Evolutionary conservation across 1,140 invertebrate species (phyloP), one percentile per base, ranked within the genome.

Genomic region (Micrasema minimum): DNA sequence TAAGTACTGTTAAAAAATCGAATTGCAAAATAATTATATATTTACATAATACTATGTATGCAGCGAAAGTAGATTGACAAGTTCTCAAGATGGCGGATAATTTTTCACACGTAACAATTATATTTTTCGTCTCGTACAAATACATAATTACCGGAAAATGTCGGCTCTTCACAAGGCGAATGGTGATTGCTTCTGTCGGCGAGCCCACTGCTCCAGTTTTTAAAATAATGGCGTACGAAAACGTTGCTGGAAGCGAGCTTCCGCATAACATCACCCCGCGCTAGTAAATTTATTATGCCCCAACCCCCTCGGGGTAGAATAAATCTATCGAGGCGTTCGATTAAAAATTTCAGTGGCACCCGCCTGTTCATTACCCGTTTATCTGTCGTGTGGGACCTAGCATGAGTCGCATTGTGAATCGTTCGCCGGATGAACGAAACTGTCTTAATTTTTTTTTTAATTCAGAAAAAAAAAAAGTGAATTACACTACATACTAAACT

Each of bases 271-370:
- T 18, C 57, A 22, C 9, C 11, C 35, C 57, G 18, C 14, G 57
- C 14, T 11, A 10, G 6, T 11, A 35, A 16, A 61, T 64, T 45
- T 35, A 64, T 64, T 14, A 31, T 14, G 26, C 43, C 23, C 20
- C 20, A 62, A 12, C 45, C 62, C 43, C 64, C 31, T 18, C 12
- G 31, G 45, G 64, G 18, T 6, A 18, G 38, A 50, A 66, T 66
- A 66, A 66, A 66, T 66, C 45, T 46, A 37, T 35, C 46, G 45
- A 66, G 48, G 64, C 64, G 64, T 66, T 66, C 64, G 46, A 66
- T 66, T 66, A 66, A 51, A 51, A 64, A 61, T 61, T 45, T 16
- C 59, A 23, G 59, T 64, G 59, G 59, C 55, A 59, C 55, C 55
- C 55, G 55, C 16, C 43, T 64, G 59, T 64, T 64, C 59, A 64